A percentile compares a stretch with the other conserved stretches of the same genome.
Conservation (phyloP, 2,113 vertebrate genomes). For the Tylochromis polylepis region DNA sequence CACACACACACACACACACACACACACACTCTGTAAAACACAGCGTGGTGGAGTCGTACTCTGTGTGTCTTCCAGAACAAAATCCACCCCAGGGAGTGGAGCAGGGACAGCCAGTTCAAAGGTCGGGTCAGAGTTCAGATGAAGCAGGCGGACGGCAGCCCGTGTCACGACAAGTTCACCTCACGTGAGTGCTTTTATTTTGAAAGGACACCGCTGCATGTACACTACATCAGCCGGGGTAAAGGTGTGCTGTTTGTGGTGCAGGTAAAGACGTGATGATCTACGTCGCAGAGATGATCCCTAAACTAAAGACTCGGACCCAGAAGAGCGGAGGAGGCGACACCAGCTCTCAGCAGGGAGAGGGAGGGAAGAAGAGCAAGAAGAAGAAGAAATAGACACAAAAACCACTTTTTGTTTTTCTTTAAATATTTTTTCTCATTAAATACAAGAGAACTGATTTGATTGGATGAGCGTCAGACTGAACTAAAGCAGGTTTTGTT, state of each 20-base stretch:
- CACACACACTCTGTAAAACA: fast-evolving
- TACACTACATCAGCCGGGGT: not conserved
- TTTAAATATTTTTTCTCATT: not conserved
- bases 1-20: not conserved
- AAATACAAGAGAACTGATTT: not conserved
- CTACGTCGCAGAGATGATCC: constrained; percentile 94
- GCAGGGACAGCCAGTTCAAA: constrained; percentile 87
- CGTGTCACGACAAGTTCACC: constrained; percentile 84
- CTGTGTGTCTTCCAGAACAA: constrained; percentile 71
- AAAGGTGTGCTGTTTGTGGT: not conserved
- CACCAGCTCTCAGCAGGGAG: constrained; percentile 83
- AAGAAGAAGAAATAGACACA: constrained; percentile 89
- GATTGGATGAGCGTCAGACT: fast-evolving
- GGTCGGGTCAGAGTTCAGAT: constrained; percentile 90
- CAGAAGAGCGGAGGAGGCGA: constrained; percentile 88
- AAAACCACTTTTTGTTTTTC: not conserved
- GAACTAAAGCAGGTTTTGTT: not conserved
- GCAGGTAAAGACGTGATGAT: constrained; percentile 91
- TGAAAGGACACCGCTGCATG: not conserved
- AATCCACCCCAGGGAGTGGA: constrained; percentile 95
- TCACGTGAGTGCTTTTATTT: constrained; percentile 77
- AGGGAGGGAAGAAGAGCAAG: constrained; percentile 94
- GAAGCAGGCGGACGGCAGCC: constrained; percentile 84
- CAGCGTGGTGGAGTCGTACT: not conserved
- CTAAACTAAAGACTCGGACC: constrained; percentile 93